Evolutionary conservation across 2,797 vertebrate genomes (phyloP), one percentile per base, ranked within the genome.

Genomic region (Xenops minutus): DNA sequence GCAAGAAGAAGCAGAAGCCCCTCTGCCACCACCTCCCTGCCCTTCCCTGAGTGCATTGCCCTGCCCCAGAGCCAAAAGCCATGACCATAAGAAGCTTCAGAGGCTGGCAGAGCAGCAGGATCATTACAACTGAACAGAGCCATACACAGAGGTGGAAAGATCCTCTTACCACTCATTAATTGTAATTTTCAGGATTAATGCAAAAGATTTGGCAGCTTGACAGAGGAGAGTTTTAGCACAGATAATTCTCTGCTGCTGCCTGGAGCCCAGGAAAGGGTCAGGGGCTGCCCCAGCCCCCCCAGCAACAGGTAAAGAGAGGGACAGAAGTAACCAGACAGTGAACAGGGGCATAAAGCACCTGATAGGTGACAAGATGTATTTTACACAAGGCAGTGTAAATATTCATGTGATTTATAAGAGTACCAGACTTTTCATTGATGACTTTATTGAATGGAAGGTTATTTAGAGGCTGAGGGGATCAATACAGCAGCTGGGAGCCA

Each of bases 81-180:
- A 0, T 71, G 86, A 89, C 93, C 72, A 0, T 7, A 48, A 77
- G 87, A 80, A 58, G 72, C 62, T 88, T 75, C 7, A 9, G 81
- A 48, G 55, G 72, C 62, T 93, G 68, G n/a, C 0, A 3, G 72
- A 91, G 87, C 93, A 85, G 84, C 48, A 78, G 62, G 87, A 85
- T 95, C 91, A n/a, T 72, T 95, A 46, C 75, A 89, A 34, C 30
- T 69, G 75, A 88, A 75, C 26, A 84, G 87, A 96, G 61, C 75
- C 61, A 16, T 88, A 54, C 51, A 94, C 58, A 94, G 81, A 93
- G 89, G 94, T 94, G 92, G 90, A 83, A 95, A 95, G 89, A 97
- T 95, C 95, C 95, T 94, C 96, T 97, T 96, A 96, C 76, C 56
- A 9, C 71, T 96, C 96, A 96, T 96, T 97, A 97, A 96, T 94